Evolutionary conservation across 2,113 vertebrate genomes (phyloP).

Genomic region (Campylomormyrus numenius): DNA sequence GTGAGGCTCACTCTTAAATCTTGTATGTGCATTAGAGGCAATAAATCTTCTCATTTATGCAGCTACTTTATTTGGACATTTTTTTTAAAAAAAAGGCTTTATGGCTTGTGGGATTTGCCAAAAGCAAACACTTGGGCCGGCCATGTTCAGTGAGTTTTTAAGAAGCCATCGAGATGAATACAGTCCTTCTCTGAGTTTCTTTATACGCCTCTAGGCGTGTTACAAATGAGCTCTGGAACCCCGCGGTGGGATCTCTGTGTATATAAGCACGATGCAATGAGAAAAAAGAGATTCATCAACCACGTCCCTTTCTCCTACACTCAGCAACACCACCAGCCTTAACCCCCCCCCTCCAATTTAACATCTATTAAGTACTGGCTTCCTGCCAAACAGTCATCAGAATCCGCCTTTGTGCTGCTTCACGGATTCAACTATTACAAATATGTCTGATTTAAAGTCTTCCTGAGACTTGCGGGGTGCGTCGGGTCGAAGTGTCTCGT

Average conservation of each 20-base stretch:
- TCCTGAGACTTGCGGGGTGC: background rate
- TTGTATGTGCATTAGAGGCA: background rate
- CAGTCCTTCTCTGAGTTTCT: slow-evolving; percentile 9
- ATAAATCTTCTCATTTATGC: slow-evolving; percentile 9
- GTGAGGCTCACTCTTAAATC: background rate
- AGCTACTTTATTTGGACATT: slow-evolving; percentile 23
- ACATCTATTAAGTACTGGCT: slow-evolving; percentile 23
- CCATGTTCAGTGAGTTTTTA: slow-evolving; percentile 18
- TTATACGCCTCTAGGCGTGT: slow-evolving; percentile 5
- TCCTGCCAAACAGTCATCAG: slow-evolving; percentile 18
- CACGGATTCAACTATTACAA: slow-evolving; percentile 19
- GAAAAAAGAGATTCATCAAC: slow-evolving; percentile 28
- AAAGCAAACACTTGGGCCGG: slow-evolving; percentile 23
- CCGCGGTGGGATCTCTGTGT: slow-evolving; percentile 14
- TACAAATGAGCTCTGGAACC: slow-evolving; percentile 24
- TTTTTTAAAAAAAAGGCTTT: slow-evolving; percentile 17
- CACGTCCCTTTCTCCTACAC: slow-evolving; percentile 16
- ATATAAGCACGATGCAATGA: slow-evolving; percentile 23
- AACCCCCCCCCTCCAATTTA: background rate
- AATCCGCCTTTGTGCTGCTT: slow-evolving; percentile 19
- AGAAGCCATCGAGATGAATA: slow-evolving; percentile 18
- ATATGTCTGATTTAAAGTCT: slow-evolving; percentile 10
- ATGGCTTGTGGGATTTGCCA: slow-evolving; percentile 25
- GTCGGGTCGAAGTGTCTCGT: background rate
- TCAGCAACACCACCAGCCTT: slow-evolving; percentile 4